Base-by-base conservation (phyloP, 2,888 invertebrate species). In the Orchesellides sinensis region DNA sequence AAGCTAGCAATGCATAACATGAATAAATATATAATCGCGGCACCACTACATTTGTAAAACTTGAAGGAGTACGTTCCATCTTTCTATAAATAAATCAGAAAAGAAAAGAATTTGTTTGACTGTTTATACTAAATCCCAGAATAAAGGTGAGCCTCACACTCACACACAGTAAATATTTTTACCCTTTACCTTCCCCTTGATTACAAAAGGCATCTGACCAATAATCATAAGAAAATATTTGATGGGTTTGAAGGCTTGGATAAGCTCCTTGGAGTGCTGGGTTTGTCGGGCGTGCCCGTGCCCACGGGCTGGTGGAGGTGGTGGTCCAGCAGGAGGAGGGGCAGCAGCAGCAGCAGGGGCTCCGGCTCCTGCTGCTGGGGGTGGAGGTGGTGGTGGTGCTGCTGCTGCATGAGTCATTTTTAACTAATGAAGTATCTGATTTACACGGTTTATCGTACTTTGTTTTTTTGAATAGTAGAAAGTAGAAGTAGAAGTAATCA, bases 171-270 rank as follows among this genome's bases (percentile, higher is more conserved):
- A n/a, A n/a, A n/a, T n/a, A n/a, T n/a, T n/a, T n/a, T n/a, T n/a
- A n/a, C n/a, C n/a, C n/a, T n/a, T n/a, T 52, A 83, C 84, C 74
- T 83, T 86, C 3, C 59, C 49, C 49, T 78, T 78, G 17, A 85
- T 72, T 1, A 72, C 75, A 47, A 85, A 86, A 2, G 86, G 86
- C 85, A 85, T 86, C 73, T 86, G 86, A 3, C 86, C 86, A 19
- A 86, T 81, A 10, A 81, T 49, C 0, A 70, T 81, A 10, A 85
- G 68, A 32, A 84, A 86, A 19, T 73, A 73, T 59, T 84, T 56
- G 0, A 86, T 77, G 5, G 86, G 84, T 12, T 19, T 59, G 47
- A 84, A 85, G 0, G 84, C 85, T 69, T 59, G 21, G 10, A 84
- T 81, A 0, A 84, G 63, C 21, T 84, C 84, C 19, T 77, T 81